These are phyloP conservation scores for Thumatha senex DNA, from an alignment of 2,888 invertebrate species.

Conservation along the genomic window DNA sequence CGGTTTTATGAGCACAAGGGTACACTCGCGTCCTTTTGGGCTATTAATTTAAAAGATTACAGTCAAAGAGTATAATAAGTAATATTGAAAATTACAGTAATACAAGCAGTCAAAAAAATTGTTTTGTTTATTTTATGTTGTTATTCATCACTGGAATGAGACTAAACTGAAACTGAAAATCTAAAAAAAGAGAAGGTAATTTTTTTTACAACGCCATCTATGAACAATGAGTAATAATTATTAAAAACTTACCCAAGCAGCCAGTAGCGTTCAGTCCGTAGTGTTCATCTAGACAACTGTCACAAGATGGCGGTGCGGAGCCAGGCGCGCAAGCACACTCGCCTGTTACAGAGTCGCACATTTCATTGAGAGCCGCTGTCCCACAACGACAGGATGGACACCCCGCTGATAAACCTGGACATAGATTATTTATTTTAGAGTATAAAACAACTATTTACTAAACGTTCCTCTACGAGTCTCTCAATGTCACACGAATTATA, in stretches of 20 bases:
- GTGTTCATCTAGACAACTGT: conserved; percentile 87
- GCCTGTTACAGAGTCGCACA: conserved; percentile 91
- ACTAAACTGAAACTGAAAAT: not conserved
- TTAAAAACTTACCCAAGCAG: conserved; percentile 85
- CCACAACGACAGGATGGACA: conserved; percentile 93
- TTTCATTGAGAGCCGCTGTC: conserved; percentile 85
- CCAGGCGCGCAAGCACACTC: conserved; percentile 91
- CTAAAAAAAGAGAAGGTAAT: not conserved
- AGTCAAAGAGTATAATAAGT: not conserved
- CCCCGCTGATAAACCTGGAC: conserved; percentile 87
- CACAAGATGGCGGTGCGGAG: conserved; percentile 90
- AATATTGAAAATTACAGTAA: not conserved
- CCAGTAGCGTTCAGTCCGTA: conserved; percentile 87
- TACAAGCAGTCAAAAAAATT: not conserved
- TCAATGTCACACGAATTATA: no score
- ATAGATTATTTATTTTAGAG: not conserved
- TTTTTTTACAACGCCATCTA: conserved; percentile 35
- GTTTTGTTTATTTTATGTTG: no score
- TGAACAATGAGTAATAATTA: not conserved
- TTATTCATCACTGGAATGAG: no score
- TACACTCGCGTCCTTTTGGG: not conserved
- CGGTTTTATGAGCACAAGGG: conserved; percentile 1
- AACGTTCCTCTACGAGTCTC: not conserved
- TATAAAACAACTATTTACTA: not conserved
- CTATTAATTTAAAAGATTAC: not conserved